phyloP scores from a whole-genome alignment of 2,113 vertebrate genomes.

The Uria aalge region DNA sequence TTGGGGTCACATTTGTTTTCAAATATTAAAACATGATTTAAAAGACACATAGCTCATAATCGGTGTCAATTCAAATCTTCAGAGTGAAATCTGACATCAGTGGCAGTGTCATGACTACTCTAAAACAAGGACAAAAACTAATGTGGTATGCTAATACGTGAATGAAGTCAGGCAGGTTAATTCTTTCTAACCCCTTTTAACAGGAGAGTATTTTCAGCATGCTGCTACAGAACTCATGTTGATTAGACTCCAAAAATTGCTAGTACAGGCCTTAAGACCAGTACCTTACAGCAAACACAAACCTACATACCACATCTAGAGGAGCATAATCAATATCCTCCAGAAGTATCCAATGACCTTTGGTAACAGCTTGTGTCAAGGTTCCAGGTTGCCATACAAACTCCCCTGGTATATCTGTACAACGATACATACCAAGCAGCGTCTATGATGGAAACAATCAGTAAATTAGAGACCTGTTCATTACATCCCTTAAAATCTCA shows the following conservation, averaged over 20 bases:
- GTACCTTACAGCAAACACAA: background rate
- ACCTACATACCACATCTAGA: slow-evolving; percentile 88
- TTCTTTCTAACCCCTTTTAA: background rate
- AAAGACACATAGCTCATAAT: background rate
- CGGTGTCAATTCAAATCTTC: background rate
- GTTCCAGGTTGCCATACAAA: slow-evolving; percentile 96
- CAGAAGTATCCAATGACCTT: slow-evolving; percentile 92
- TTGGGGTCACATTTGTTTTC: background rate
- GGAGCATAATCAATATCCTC: slow-evolving; percentile 98
- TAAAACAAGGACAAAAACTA: background rate
- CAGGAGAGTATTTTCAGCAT: background rate
- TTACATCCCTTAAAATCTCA: background rate
- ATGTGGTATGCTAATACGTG: fast-evolving
- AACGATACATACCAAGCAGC: slow-evolving; percentile 94
- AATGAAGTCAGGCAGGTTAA: background rate
- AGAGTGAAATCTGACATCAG: background rate
- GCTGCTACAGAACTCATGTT: background rate
- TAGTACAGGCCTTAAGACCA: background rate
- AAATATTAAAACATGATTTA: background rate
- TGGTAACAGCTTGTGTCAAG: slow-evolving; percentile 89
- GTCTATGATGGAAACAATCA: slow-evolving; percentile 68
- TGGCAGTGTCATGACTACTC: background rate
- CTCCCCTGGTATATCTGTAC: slow-evolving; percentile 94
- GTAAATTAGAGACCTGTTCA: background rate
- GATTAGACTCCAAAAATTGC: background rate